Conservation (phyloP, 2,888 invertebrate genomes). For the Epirrhoe tristata region DNA sequence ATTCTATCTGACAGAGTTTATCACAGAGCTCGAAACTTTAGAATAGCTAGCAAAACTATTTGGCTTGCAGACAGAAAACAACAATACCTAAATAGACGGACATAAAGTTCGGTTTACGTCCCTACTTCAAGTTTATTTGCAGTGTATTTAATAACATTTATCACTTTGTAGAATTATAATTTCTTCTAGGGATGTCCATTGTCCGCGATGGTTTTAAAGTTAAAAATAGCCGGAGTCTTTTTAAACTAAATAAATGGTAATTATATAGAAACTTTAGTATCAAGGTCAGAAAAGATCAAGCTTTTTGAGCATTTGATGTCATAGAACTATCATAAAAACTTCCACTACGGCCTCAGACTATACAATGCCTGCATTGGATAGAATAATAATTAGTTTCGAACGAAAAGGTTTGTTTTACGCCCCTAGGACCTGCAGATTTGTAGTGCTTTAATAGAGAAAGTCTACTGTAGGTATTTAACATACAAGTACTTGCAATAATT, state of each 20-base stretch:
- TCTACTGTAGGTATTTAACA: no score
- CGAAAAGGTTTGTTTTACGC: no score
- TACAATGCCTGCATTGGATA: no score
- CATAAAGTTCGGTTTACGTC: background rate
- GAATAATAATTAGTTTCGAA: no score
- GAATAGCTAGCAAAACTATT: background rate
- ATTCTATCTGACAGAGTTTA: background rate
- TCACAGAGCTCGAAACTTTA: background rate
- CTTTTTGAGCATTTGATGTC: no score
- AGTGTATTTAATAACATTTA: constrained; percentile 20
- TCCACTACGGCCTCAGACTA: no score
- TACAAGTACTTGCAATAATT: no score
- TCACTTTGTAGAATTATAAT: constrained; percentile 6
- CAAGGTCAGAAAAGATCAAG: no score
- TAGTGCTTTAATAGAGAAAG: no score
- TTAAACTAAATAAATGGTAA: no score
- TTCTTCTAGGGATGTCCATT: constrained; percentile 4
- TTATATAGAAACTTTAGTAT: background rate
- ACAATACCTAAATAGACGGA: background rate
- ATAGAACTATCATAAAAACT: no score
- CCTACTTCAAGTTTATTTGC: constrained; percentile 17
- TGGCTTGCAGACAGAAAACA: background rate
- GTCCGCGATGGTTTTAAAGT: background rate
- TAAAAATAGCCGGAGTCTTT: background rate
- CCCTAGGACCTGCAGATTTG: no score